phyloP scores from a whole-genome alignment of 1,140 invertebrate genomes.

The Drosophila ohnishii region DNA sequence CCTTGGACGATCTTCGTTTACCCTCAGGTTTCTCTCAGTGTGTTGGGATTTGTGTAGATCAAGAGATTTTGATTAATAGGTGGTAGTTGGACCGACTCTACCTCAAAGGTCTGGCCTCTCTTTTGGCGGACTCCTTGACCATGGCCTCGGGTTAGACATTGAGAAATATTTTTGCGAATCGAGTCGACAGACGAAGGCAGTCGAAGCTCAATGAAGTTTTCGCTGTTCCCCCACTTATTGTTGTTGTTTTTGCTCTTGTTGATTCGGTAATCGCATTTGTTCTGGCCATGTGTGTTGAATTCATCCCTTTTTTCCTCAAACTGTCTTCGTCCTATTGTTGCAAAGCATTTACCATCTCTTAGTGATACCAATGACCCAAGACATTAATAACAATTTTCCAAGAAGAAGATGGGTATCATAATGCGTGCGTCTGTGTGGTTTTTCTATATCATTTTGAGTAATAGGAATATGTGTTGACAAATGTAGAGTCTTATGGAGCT shows the following conservation, averaged over 20 bases:
- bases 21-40: slow-evolving; percentile 60
- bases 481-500: neutral
- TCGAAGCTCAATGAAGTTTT: slow-evolving; percentile 70
- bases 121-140: slow-evolving; percentile 26
- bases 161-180: slow-evolving; percentile 79
- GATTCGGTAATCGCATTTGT: slow-evolving; percentile 55
- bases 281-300: slow-evolving; percentile 33
- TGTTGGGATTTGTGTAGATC: slow-evolving; percentile 68
- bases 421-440: neutral
- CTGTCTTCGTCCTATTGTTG: slow-evolving; percentile 26
- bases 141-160: slow-evolving; percentile 72
- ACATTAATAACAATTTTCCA: slow-evolving; percentile 38
- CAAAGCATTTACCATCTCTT: neutral
- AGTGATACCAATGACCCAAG: neutral
- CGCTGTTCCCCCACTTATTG: slow-evolving; percentile 3
- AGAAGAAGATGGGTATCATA: slow-evolving; percentile 12
- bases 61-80: slow-evolving; percentile 81
- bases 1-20: neutral
- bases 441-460: neutral
- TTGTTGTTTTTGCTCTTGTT: slow-evolving; percentile 15
- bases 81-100: slow-evolving; percentile 53
- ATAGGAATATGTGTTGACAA: neutral
- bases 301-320: slow-evolving; percentile 5
- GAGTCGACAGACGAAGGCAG: slow-evolving; percentile 67
- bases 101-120: slow-evolving; percentile 14